Percentiles rank a stretch among this genome's conserved stretches.
Evolutionary conservation across 2,113 vertebrate species (phyloP).

Genomic region (Sterna hirundo): DNA sequence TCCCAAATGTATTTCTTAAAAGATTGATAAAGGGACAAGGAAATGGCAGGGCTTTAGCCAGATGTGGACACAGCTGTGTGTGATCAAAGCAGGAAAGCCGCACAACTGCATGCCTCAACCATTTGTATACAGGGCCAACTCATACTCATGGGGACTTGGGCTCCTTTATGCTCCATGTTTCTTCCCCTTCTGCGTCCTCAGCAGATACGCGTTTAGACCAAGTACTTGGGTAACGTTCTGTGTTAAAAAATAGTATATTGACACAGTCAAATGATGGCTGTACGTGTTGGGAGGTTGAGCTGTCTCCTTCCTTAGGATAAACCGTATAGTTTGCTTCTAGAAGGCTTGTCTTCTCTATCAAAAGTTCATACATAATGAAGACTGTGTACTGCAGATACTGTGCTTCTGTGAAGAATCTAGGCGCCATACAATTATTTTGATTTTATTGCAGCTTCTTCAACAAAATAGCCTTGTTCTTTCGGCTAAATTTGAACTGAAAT

Average conservation of each 20-base stretch:
- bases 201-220: background rate
- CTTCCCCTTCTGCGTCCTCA: background rate
- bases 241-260: background rate
- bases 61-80: background rate
- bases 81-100: background rate
- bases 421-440: background rate
- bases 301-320: background rate
- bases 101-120: background rate
- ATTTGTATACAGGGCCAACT: background rate
- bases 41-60: background rate
- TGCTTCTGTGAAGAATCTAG: background rate
- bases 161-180: background rate
- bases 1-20: background rate
- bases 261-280: accelerated
- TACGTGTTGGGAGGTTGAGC: background rate
- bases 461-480: background rate
- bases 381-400: background rate
- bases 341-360: background rate
- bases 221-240: background rate
- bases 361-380: background rate
- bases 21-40: background rate
- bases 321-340: background rate
- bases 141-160: accelerated
- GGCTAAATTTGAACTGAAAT: background rate
- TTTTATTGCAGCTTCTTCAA: background rate